A percentile compares a stretch with the other conserved stretches of the same genome.
phyloP scores from a whole-genome alignment of 2,113 vertebrate genomes.

The Dolichotis patagonum region DNA sequence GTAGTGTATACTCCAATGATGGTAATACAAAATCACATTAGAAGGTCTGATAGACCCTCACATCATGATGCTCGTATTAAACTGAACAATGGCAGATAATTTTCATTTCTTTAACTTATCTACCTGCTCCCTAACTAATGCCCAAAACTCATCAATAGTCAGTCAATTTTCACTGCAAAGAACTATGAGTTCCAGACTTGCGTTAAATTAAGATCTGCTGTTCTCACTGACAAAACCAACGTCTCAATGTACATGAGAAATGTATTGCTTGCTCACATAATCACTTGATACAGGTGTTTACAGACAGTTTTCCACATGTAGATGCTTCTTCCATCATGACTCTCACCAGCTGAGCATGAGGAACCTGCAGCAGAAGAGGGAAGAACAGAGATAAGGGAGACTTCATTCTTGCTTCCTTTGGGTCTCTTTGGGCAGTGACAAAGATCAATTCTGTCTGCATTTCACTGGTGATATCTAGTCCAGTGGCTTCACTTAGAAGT shows the following conservation, averaged over 20 bases:
- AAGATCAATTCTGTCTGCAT: neutral
- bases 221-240: neutral
- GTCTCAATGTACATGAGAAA: neutral
- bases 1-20: too few species aligned
- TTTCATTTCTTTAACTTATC: neutral
- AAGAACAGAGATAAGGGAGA: neutral
- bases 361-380: neutral
- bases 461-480: neutral
- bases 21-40: neutral
- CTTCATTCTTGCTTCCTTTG: neutral
- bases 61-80: neutral
- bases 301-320: neutral
- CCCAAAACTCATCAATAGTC: neutral
- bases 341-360: neutral
- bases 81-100: neutral
- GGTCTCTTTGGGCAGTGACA: neutral
- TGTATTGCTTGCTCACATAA: neutral
- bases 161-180: neutral
- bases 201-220: neutral
- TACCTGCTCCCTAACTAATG: neutral
- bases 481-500: neutral
- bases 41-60: neutral
- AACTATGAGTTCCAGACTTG: neutral
- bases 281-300: neutral
- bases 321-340: neutral